phyloP scores from a whole-genome alignment of 2,888 invertebrate genomes.

The Gastrophysa polygoni region DNA sequence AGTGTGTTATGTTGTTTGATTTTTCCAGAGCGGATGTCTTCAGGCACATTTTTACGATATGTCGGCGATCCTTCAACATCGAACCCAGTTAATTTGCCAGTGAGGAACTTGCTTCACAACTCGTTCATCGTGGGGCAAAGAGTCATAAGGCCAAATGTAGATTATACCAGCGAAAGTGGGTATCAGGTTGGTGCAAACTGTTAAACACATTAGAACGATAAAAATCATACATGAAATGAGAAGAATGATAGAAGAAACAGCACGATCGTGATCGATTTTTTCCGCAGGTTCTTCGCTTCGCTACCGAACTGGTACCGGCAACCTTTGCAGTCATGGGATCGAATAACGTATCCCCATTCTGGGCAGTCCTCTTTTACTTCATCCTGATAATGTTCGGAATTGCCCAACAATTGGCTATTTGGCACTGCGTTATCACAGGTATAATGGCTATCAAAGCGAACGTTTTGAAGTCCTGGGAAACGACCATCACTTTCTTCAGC shows the following conservation, averaged over 20 bases:
- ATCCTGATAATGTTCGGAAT: constrained; percentile 85
- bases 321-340: constrained; percentile 78
- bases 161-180: constrained; percentile 68
- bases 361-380: constrained; percentile 87
- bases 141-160: constrained; percentile 65
- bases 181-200: constrained; percentile 65
- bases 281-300: constrained; percentile 75
- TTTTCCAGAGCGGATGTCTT: constrained; percentile 70
- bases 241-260: too few species aligned
- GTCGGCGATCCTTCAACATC: constrained; percentile 67
- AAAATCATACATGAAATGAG: too few species aligned
- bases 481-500: constrained; percentile 81
- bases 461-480: constrained; percentile 77
- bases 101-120: constrained; percentile 73
- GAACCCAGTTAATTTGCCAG: constrained; percentile 65
- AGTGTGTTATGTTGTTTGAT: background rate
- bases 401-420: constrained; percentile 86
- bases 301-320: constrained; percentile 90
- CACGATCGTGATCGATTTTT: too few species aligned
- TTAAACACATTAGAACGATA: background rate
- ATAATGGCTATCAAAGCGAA: constrained; percentile 79
- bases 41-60: constrained; percentile 73
- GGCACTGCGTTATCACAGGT: constrained; percentile 89
- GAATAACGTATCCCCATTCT: constrained; percentile 80
- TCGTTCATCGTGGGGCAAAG: constrained; percentile 75